Conservation (phyloP, 2,888 invertebrate species). For the Formica aserva region DNA sequence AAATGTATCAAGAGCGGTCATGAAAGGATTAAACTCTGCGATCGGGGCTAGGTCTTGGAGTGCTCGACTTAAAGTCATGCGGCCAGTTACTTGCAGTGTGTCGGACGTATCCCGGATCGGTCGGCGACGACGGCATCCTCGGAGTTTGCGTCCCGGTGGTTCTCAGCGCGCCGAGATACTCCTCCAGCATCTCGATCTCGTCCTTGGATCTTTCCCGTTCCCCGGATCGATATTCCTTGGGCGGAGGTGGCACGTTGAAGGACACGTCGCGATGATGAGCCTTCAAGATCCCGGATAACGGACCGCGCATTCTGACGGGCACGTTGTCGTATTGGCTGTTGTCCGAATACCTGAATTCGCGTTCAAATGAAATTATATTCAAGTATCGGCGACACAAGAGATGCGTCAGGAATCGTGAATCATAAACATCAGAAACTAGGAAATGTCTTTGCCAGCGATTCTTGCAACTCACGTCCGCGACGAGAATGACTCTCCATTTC, state of each 20-base stretch:
- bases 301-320: constrained; percentile 81
- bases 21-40: constrained; percentile 61
- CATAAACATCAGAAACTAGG: background rate
- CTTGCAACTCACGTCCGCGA: background rate
- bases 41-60: constrained; percentile 88
- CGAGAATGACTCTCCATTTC: background rate
- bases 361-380: constrained; percentile 37
- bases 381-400: background rate
- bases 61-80: constrained; percentile 85
- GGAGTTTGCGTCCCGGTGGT: constrained; percentile 79
- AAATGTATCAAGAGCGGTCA: background rate
- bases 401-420: constrained; percentile 30
- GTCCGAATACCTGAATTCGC: constrained; percentile 80
- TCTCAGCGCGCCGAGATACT: constrained; percentile 80
- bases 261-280: constrained; percentile 79
- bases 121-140: constrained; percentile 88
- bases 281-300: constrained; percentile 79
- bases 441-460: constrained; percentile 10
- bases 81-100: constrained; percentile 91
- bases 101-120: constrained; percentile 91
- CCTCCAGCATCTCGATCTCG: constrained; percentile 83
- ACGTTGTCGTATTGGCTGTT: constrained; percentile 85
- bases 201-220: constrained; percentile 74
- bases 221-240: constrained; percentile 72
- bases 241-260: constrained; percentile 80